Evolutionary conservation across 1,140 invertebrate genomes (phyloP).

Genomic region (Anadara kagoshimensis): DNA sequence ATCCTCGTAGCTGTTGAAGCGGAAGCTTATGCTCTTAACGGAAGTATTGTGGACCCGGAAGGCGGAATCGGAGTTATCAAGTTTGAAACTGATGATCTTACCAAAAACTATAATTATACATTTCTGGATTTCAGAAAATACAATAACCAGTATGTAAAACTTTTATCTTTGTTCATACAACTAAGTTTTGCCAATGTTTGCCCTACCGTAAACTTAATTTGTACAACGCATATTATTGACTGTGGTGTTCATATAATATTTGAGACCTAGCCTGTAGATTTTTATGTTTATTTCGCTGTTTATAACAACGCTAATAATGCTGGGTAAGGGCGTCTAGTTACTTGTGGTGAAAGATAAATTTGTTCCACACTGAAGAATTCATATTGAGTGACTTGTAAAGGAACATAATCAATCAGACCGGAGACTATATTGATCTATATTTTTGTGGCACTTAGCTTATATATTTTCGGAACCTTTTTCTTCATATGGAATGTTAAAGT

Average conservation of each 20-base stretch:
- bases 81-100: conserved; percentile 15
- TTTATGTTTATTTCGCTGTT: no score
- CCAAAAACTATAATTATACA: conserved; percentile 7
- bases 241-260: neutral
- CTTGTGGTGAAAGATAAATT: no score
- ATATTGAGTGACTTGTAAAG: no score
- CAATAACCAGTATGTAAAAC: conserved; percentile 33
- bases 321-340: no score
- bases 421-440: neutral
- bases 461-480: no score
- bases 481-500: no score
- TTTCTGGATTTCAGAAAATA: conserved; percentile 41
- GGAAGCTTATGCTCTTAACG: conserved; percentile 7
- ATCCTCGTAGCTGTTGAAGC: conserved; percentile 45
- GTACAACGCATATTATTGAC: neutral
- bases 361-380: no score
- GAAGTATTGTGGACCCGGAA: conserved; percentile 33
- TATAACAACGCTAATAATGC: no score
- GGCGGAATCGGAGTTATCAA: conserved; percentile 46
- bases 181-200: neutral
- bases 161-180: neutral
- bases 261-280: neutral
- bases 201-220: neutral
- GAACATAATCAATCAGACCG: no score
- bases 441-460: neutral